Evolutionary conservation across 2,113 vertebrate genomes (phyloP), one percentile per base, ranked within the genome.

Genomic region (Prunella himalayana): DNA sequence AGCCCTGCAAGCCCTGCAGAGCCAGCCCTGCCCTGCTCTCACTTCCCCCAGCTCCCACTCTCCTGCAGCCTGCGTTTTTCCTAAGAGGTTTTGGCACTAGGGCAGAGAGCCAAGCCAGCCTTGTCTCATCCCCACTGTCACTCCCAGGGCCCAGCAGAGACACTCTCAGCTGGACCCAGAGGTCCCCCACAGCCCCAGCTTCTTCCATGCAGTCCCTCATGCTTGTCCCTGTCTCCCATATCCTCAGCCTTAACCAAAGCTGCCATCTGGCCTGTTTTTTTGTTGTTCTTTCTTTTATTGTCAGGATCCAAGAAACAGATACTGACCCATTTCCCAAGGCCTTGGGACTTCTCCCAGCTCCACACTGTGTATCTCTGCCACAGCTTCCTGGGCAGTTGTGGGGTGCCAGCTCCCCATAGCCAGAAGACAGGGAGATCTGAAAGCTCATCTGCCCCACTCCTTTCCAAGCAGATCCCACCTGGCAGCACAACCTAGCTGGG

Each of bases 211-310:
- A 10, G 47, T 77, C 33, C 61, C 50, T 60, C 33, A 0, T 35
- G 49, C 78, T 82, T 50, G 16, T 75, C 79, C 88, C 33, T 20
- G 7, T 77, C 44, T 82, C 88, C 75, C 1, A 0, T 54, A 51
- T 70, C 88, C 68, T 91, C 94, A 94, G 82, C 85, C 85, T 73
- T 88, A 95, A 96, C 96, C 96, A 97, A 95, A 96, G 92, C 82
- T 95, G 82, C 82, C 87, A 41, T 83, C 76, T 81, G 82, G 91
- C 68, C 86, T 89, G 47, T 13, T 49, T 45, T 86, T 76, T 13
- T 79, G 23, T 87, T 93, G 24, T 28, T 56, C 60, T 82, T 83
- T 82, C 19, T 94, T 97, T 88, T 54, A 31, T 78, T 88, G 92
- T 73, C 69, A 86, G 88, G 83, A 90, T 47, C 76, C 56, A 68